phyloP scores from a whole-genome alignment of 1,140 invertebrate genomes.

The Venustaconcha ellipsiformis region DNA sequence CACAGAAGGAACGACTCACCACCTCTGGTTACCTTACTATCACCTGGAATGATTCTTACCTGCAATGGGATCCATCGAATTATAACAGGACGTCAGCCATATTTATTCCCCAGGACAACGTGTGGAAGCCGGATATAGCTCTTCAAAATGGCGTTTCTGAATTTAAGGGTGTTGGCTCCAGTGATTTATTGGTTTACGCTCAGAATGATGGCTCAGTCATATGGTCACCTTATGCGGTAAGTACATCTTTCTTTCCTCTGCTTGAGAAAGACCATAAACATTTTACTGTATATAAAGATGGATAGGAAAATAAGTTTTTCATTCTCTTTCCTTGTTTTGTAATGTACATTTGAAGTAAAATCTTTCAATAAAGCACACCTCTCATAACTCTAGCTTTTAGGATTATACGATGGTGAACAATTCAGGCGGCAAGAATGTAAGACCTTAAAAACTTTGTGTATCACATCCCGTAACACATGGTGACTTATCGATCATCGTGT shows the following conservation, averaged over 20 bases:
- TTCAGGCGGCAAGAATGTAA: too few species aligned
- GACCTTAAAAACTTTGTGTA: too few species aligned
- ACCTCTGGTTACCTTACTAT: not conserved
- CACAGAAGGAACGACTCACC: not conserved
- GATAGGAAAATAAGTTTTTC: too few species aligned
- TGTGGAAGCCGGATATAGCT: conserved; percentile 12
- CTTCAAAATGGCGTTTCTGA: conserved; percentile 9
- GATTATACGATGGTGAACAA: too few species aligned
- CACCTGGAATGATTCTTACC: not conserved
- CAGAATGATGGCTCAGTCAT: not conserved
- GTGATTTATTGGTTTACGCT: not conserved
- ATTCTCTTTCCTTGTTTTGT: too few species aligned
- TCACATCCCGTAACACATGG: too few species aligned
- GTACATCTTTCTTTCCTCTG: not conserved
- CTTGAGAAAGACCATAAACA: too few species aligned
- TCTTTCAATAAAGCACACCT: too few species aligned
- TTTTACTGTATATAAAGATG: too few species aligned
- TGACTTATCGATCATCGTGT: too few species aligned
- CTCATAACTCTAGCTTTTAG: too few species aligned
- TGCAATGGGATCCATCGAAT: not conserved
- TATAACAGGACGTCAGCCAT: not conserved
- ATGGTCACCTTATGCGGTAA: conserved; percentile 9
- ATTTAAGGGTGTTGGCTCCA: conserved; percentile 9
- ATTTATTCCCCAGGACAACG: not conserved
- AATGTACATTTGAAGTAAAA: too few species aligned